A percentile compares a stretch with the other conserved stretches of the same genome.
phyloP scores from a whole-genome alignment of 2,113 vertebrate genomes.

The Catharus minimus region DNA sequence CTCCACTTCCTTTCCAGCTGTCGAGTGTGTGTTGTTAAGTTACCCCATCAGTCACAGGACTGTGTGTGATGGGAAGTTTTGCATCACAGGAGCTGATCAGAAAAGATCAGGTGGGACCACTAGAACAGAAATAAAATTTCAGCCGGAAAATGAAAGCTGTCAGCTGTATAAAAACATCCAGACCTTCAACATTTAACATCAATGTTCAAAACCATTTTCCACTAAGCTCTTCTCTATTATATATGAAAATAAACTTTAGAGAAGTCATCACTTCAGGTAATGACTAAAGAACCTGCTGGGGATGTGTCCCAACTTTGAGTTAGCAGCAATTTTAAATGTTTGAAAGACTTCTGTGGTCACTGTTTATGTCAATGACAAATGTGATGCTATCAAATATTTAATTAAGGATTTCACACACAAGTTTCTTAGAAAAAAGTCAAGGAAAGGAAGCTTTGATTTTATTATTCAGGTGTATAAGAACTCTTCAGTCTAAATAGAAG shows the following conservation, averaged over 20 bases:
- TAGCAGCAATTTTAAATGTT: background rate
- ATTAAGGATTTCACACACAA: background rate
- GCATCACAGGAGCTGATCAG: background rate
- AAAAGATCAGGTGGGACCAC: background rate
- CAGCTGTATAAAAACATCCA: background rate
- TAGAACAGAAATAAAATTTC: background rate
- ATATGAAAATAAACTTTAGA: background rate
- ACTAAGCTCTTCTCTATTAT: background rate
- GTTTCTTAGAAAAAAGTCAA: background rate
- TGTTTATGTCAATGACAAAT: background rate
- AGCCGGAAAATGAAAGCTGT: background rate
- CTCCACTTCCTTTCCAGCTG: background rate
- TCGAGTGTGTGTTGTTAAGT: background rate
- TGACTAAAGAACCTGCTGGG: background rate
- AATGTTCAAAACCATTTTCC: background rate
- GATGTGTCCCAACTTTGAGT: background rate
- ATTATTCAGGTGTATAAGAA: background rate
- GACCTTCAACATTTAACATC: background rate
- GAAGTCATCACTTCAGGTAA: background rate
- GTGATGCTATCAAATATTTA: background rate
- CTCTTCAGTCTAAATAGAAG: background rate
- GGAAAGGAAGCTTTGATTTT: background rate
- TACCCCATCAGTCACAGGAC: background rate
- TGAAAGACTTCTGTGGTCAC: background rate
- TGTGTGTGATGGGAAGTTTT: background rate